Base-by-base conservation (phyloP, 64 coral and sea anemone genomes). In the Stylophora pistillata region DNA sequence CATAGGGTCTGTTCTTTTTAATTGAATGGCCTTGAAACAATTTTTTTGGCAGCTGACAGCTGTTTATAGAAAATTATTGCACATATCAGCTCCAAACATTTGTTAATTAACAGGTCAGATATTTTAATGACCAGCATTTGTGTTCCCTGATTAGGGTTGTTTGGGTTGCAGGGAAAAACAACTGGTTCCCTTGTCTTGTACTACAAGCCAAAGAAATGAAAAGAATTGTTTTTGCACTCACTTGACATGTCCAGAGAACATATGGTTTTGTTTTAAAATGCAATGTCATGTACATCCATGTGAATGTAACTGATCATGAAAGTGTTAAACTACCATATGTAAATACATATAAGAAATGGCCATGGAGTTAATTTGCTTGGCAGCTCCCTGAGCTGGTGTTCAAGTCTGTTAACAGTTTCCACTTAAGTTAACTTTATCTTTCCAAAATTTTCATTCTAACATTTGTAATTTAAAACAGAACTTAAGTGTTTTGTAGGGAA, bases 1-100 rank as follows among this genome's bases (percentile, higher is more conserved):
- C 72, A 74, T 74, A 74, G 72, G 72, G 72, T 74, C 31, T 74
- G 30, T n/a, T 74, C 72, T 74, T 33, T 74, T 74, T 74, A 74
- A 74, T 74, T 72, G 28, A 74, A 74, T 52, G 30, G 32, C 72
- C 72, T 74, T 74, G 72, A 74, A 74, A 74, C 1, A 52, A n/a
- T 33, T 72, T 74, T 74, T 74, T 74, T 74, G 72, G 72, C 72
- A 74, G n/a, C n/a, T n/a, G 72, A 74, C 72, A 74, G 15, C 28
- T 33, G 33, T 33, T 74, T 74, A 33, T 74, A 30, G 72, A 29
- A 74, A n/a, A n/a, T n/a, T n/a, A 74, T 74, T 74, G 72, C 72
- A 74, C 72, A 74, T 74, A 74, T 74, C 72, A 33, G 72, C 72
- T 74, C 72, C 72, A 29, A 34, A 74, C 30, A 30, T 74, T 74